Percentiles rank a stretch among this genome's conserved stretches.
Conservation (phyloP, 1,140 invertebrate genomes). For the Ephestia elutella region DNA sequence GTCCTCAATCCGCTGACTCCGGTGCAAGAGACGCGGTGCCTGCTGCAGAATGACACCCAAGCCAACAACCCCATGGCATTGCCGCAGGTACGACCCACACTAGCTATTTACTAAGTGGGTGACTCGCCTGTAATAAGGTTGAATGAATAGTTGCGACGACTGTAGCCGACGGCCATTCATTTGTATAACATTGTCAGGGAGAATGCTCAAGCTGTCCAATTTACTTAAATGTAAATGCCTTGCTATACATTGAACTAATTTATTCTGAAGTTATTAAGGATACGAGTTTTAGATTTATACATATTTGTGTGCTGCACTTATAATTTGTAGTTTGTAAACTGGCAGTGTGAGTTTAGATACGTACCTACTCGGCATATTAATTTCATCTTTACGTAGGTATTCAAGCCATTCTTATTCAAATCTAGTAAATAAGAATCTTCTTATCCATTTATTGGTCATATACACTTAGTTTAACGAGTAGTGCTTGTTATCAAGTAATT, state of each 20-base stretch:
- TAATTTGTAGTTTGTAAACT: too few species aligned
- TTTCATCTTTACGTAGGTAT: too few species aligned
- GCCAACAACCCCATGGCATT: conserved; percentile 89
- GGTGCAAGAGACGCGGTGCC: conserved; percentile 92
- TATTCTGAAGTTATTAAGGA: background rate
- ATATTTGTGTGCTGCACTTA: too few species aligned
- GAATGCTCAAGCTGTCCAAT: conserved; percentile 4
- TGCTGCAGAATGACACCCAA: conserved; percentile 93
- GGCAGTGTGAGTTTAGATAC: too few species aligned
- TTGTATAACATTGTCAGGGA: conserved; percentile 3
- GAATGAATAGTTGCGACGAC: conserved; percentile 6
- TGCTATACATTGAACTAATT: background rate
- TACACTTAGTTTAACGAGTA: too few species aligned
- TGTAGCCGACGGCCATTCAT: background rate
- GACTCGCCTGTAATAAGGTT: background rate
- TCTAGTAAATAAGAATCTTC: background rate
- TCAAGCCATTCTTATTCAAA: background rate
- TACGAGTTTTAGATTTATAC: background rate
- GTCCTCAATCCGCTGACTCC: conserved; percentile 93
- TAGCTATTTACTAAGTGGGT: background rate
- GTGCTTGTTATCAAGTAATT: too few species aligned
- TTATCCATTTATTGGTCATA: background rate
- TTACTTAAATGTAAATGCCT: conserved; percentile 1
- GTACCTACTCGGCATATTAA: background rate
- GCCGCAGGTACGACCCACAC: conserved; percentile 75